A percentile compares a stretch with the other conserved stretches of the same genome.
These are phyloP conservation scores for Asbolus verrucosus DNA, from an alignment of 1,140 invertebrate genomes.

Conservation along the genomic window DNA sequence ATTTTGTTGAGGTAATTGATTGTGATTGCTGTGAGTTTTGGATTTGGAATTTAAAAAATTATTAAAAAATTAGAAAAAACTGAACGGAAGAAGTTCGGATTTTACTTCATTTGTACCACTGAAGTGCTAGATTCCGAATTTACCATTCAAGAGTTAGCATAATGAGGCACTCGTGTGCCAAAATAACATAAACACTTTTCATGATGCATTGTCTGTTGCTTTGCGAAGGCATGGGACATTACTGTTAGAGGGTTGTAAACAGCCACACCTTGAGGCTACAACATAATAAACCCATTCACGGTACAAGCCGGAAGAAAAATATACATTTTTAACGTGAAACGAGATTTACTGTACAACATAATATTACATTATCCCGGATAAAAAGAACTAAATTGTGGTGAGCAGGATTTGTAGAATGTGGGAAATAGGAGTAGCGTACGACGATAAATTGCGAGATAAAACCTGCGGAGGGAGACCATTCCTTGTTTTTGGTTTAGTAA, in stretches of 20 bases:
- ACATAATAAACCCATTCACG: slow-evolving; percentile 34
- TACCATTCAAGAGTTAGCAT: too few species aligned
- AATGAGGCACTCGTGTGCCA: too few species aligned
- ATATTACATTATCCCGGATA: slow-evolving; percentile 57
- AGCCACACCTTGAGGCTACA: slow-evolving; percentile 31
- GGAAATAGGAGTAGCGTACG: slow-evolving; percentile 53
- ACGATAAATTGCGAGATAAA: slow-evolving; percentile 58
- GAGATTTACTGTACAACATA: slow-evolving; percentile 52
- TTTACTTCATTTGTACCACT: too few species aligned
- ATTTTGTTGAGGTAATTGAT: too few species aligned
- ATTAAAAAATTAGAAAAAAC: too few species aligned
- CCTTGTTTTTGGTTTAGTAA: slow-evolving; percentile 59
- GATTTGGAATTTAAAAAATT: too few species aligned
- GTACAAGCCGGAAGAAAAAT: slow-evolving; percentile 39
- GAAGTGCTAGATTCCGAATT: too few species aligned
- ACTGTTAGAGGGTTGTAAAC: slow-evolving; percentile 30
- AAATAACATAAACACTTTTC: too few species aligned
- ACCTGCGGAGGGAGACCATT: slow-evolving; percentile 55
- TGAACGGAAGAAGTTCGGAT: too few species aligned
- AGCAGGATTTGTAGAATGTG: slow-evolving; percentile 54
- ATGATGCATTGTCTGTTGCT: too few species aligned
- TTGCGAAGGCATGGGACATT: not conserved
- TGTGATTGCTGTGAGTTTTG: too few species aligned
- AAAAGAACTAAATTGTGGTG: slow-evolving; percentile 54
- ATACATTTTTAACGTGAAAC: slow-evolving; percentile 50